Base-by-base conservation (phyloP, 2,888 invertebrate species). In the Cantharis rustica region DNA sequence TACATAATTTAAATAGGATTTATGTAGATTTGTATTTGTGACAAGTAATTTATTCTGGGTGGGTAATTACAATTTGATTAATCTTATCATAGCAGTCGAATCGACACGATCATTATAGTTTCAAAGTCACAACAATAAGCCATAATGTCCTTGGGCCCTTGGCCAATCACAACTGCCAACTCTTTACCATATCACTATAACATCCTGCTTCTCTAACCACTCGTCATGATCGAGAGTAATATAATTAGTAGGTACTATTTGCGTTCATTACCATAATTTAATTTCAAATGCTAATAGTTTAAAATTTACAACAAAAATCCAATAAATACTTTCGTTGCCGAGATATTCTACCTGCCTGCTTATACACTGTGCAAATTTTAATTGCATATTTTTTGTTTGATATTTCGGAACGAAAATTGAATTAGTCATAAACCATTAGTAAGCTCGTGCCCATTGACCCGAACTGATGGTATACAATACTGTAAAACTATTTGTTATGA, bases 401-500 rank as follows among this genome's bases (percentile, higher is more conserved):
- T 66, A 17, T 66, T 66, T 66, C 23, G 63, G 64, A 66, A 66
- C 23, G 9, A n/a, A 66, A 66, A 66, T 66, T 66, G 64, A 66
- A 66, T 66, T 66, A 66, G 64, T 66, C 64, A 66, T 66, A 66
- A 66, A 20, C 64, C 23, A 66, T 66, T 66, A 66, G 64, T 66
- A 66, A 17, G 64, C 64, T 66, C 64, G 64, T 66, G 64, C 77
- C 79, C 80, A 72, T 27, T 81, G 82, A 83, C 82, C 82, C 78
- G 82, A 80, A 79, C 75, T 75, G 69, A 78, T 77, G 78, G 79
- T 80, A 81, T 68, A 47, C 47, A 47, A 47, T 47, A 47, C 47
- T 47, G 47, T 47, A 47, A 47, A 75, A 66, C 73, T 76, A 72
- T 75, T 77, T 75, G 72, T 75, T 77, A 70, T 71, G 61, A 68